Conservation (phyloP, 2,797 vertebrate species). For the Vipera latastei region DNA sequence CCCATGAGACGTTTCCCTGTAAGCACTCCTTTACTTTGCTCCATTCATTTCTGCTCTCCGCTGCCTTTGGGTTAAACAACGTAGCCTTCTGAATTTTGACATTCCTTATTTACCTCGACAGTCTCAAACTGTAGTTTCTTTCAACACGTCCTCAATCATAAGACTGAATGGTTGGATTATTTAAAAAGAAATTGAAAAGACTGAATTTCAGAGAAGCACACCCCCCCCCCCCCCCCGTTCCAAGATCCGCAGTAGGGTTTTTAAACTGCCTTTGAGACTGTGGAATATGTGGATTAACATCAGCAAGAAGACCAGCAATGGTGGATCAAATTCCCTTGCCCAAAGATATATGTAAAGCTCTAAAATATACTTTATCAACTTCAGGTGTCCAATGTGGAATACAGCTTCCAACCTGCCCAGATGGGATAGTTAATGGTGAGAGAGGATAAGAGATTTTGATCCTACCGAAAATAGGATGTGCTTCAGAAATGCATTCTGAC, state of each 20-base stretch:
- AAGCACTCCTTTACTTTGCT: constrained; percentile 15
- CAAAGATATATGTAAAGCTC: neutral
- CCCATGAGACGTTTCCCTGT: constrained; percentile 5
- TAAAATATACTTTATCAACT: neutral
- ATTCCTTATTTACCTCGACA: constrained; percentile 4
- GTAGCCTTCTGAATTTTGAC: constrained; percentile 14
- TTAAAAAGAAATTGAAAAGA: constrained; percentile 21
- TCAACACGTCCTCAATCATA: constrained; percentile 27
- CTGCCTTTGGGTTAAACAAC: constrained; percentile 13
- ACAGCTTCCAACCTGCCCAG: neutral
- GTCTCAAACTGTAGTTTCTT: constrained; percentile 28
- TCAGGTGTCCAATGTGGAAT: neutral
- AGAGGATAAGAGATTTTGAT: neutral
- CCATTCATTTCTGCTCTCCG: constrained; percentile 25
- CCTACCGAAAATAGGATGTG: neutral
- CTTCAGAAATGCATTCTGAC: neutral
- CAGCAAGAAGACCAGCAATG: neutral
- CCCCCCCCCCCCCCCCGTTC: neutral
- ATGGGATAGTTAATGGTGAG: neutral
- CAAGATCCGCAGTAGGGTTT: neutral
- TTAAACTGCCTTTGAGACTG: neutral
- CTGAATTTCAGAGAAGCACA: neutral
- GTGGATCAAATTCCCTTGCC: neutral
- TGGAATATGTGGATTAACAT: neutral
- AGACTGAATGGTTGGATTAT: constrained; percentile 9